These are phyloP conservation scores for Cetonia aurata DNA, from an alignment of 2,888 invertebrate species.

Conservation along the genomic window DNA sequence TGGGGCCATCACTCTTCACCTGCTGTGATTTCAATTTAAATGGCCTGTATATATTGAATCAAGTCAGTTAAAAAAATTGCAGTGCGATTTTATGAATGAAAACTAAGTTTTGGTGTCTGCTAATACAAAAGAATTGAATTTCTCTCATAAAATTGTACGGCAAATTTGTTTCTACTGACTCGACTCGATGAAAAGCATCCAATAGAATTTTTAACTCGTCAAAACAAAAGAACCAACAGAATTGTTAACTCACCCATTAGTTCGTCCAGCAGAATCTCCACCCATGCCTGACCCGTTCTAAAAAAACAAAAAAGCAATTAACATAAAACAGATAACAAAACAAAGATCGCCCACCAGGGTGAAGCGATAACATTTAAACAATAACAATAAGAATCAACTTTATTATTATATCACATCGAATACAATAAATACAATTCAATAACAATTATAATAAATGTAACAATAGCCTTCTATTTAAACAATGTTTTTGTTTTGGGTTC, in stretches of 20 bases:
- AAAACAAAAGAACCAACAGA: too few relatives aligned
- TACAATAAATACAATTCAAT: conserved; percentile 36
- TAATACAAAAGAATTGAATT: too few relatives aligned
- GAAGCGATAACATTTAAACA: conserved; percentile 50
- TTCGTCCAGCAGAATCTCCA: conserved; percentile 82
- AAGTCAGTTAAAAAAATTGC: too few relatives aligned
- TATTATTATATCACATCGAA: conserved; percentile 43
- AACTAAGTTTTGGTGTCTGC: too few relatives aligned
- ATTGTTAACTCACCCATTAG: conserved; percentile 80
- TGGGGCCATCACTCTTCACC: too few relatives aligned
- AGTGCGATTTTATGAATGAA: too few relatives aligned
- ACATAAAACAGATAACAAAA: conserved; percentile 70
- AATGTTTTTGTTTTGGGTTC: conserved; percentile 4
- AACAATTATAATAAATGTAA: conserved; percentile 41
- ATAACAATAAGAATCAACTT: conserved; percentile 45
- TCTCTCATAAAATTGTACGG: too few relatives aligned
- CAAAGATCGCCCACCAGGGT: conserved; percentile 58
- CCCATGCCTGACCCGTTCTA: conserved; percentile 89
- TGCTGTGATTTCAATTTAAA: too few relatives aligned
- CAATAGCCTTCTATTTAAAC: conserved; percentile 2
- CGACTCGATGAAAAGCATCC: too few relatives aligned
- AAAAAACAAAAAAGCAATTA: conserved; percentile 74
- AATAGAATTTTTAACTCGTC: too few relatives aligned
- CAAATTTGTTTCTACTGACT: too few relatives aligned
- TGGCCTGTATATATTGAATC: too few relatives aligned